Evolutionary conservation across 2,888 invertebrate genomes (phyloP).

Genomic region (Zaprionus obscuricornis): DNA sequence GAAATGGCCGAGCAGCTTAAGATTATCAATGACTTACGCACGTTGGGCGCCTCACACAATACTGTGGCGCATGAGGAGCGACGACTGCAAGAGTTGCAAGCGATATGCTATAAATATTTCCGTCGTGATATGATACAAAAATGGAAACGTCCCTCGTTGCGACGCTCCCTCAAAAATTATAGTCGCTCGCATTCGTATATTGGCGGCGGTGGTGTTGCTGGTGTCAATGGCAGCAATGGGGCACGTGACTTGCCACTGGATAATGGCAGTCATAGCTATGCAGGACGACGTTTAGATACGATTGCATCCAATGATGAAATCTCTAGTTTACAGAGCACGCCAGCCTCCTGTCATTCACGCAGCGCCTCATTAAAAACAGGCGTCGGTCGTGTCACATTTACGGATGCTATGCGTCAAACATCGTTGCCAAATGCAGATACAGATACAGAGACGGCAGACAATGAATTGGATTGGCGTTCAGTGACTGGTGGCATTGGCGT

Average conservation of each 20-base stretch:
- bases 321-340: slow-evolving; percentile 86
- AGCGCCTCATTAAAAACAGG: slow-evolving; percentile 88
- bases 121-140: slow-evolving; percentile 95
- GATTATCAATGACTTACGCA: slow-evolving; percentile 95
- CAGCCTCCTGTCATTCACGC: slow-evolving; percentile 88
- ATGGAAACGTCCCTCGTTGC: slow-evolving; percentile 82
- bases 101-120: slow-evolving; percentile 96
- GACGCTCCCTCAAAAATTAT: slow-evolving; percentile 84
- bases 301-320: slow-evolving; percentile 83
- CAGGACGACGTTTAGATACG: slow-evolving; percentile 79
- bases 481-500: too few species aligned
- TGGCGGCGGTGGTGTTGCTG: slow-evolving; percentile 84
- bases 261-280: slow-evolving; percentile 68
- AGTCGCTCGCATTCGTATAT: slow-evolving; percentile 91
- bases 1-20: slow-evolving; percentile 99
- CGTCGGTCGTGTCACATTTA: slow-evolving; percentile 83
- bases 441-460: slow-evolving; percentile 87
- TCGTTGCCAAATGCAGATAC: slow-evolving; percentile 91
- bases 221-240: slow-evolving; percentile 86
- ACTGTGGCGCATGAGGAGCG: slow-evolving; percentile 97
- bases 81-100: slow-evolving; percentile 95
- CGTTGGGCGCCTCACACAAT: slow-evolving; percentile 93
- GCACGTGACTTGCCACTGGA: slow-evolving; percentile 85
- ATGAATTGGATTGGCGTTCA: slow-evolving; percentile 80
- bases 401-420: slow-evolving; percentile 86